Percentiles rank a stretch among this genome's conserved stretches.
These are phyloP conservation scores for Neoniphon sammara DNA, from an alignment of 2,797 vertebrate species.

Conservation along the genomic window DNA sequence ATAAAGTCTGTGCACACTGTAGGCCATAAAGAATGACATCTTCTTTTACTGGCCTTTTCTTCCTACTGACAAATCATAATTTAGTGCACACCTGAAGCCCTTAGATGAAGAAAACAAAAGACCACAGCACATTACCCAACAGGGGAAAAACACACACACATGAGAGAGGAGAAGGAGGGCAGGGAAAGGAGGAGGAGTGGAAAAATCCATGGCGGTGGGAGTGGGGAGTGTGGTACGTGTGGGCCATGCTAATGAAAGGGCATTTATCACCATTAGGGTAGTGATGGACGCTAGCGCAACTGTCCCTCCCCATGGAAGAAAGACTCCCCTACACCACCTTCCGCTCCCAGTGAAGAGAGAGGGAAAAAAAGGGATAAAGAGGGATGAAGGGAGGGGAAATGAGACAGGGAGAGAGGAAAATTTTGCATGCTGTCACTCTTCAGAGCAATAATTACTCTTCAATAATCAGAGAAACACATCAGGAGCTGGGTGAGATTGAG, in stretches of 20 bases:
- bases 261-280: constrained; percentile 77
- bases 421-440: neutral
- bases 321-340: constrained; percentile 18
- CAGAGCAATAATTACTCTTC: constrained; percentile 42
- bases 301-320: constrained; percentile 50
- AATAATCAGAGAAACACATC: constrained; percentile 41
- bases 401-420: neutral
- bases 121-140: constrained; percentile 5
- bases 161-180: neutral
- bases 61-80: neutral
- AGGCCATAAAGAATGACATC: constrained; percentile 3
- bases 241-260: constrained; percentile 62
- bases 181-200: neutral
- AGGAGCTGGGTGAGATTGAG: neutral
- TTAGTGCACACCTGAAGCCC: constrained; percentile 7
- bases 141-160: constrained; percentile 4
- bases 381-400: neutral
- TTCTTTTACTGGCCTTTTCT: constrained; percentile 1
- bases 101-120: constrained; percentile 23
- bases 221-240: constrained; percentile 23
- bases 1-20: neutral
- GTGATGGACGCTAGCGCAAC: constrained; percentile 63
- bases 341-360: neutral
- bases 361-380: neutral
- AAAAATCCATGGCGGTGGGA: constrained; percentile 24